Evolutionary conservation across 2,113 vertebrate species (phyloP), one percentile per base, ranked within the genome.

Genomic region (Arenaria interpres): DNA sequence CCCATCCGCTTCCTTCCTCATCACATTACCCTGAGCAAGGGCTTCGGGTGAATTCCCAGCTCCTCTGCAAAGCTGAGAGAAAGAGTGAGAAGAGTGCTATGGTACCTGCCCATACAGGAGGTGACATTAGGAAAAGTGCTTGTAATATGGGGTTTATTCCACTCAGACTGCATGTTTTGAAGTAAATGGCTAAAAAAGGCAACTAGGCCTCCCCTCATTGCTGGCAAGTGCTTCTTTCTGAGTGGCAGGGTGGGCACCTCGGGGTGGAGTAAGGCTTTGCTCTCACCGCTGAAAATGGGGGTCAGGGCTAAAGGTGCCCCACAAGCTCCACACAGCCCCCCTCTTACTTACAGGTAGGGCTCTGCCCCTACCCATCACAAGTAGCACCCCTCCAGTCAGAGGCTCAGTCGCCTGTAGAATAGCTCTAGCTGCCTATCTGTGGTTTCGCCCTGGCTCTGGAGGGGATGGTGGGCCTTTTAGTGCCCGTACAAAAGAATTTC

Each of bases 161-260:
- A 84, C 32, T 25, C 48, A 51, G 46, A 67, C 18, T 53, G 12
- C 8, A 5, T 25, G 10, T 59, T 78, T 91, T 56, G 18, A 85
- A 82, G 8, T 33, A 39, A 19, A 48, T 27, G 32, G 60, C 8
- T 41, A 22, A 62, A 80, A 80, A 50, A 78, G 37, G 10, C 45
- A 51, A 35, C 51, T 67, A 22, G 19, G 10, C 28, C 17, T 82
- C 48, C 30, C 46, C 27, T 82, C 12, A 6, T 67, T 51, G 35
- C 72, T 51, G 57, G 39, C 45, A 35, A 87, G 72, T 56, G 24
- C 37, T 74, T 90, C n/a, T 71, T 85, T 60, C 33, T 67, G 88
- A 62, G 60, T 0, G 0, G 10, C 24, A 4, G 1, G 7, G 12
- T 79, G 35, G 20, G 32, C 72, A 37, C 12, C 43, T 23, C 4